Evolutionary conservation across 2,113 vertebrate genomes (phyloP).

Genomic region (Sinocyclocheilus anophthalmus): DNA sequence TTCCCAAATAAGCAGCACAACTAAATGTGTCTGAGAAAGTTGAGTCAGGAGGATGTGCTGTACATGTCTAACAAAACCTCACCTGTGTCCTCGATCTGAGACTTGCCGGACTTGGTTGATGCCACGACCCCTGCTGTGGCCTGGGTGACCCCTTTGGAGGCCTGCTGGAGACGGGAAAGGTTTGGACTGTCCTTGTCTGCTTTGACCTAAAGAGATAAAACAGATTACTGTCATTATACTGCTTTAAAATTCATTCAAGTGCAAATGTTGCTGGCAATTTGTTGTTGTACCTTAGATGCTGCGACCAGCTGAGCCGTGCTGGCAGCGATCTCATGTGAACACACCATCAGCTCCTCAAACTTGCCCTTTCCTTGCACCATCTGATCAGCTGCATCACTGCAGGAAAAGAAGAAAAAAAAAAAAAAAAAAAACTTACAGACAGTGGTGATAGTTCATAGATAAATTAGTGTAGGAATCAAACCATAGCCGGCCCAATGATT

Average conservation of each 20-base stretch:
- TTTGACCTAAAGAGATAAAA: conserved; percentile 82
- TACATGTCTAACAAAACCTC: conserved; percentile 38
- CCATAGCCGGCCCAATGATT: background rate
- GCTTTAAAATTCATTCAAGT: background rate
- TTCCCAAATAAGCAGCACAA: background rate
- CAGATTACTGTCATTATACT: background rate
- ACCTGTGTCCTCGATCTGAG: conserved; percentile 93
- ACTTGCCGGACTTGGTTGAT: conserved; percentile 91
- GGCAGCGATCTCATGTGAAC: conserved; percentile 93
- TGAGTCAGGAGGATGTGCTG: background rate
- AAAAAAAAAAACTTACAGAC: background rate
- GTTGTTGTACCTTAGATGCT: conserved; percentile 88
- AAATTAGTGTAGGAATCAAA: background rate
- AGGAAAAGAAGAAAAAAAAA: conserved; percentile 46
- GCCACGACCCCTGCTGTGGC: conserved; percentile 89
- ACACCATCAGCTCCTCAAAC: conserved; percentile 96
- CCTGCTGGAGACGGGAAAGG: conserved; percentile 85
- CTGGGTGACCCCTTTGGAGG: conserved; percentile 89
- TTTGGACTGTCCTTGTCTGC: conserved; percentile 92
- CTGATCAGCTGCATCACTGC: conserved; percentile 91
- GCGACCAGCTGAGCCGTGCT: conserved; percentile 96
- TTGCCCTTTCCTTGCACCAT: conserved; percentile 94
- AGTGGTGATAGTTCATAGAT: background rate
- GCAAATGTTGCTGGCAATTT: background rate
- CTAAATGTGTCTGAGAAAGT: background rate